Evolutionary conservation across 2,888 invertebrate species (phyloP), one percentile per base, ranked within the genome.

Genomic region (Leucophora obtusa): DNA sequence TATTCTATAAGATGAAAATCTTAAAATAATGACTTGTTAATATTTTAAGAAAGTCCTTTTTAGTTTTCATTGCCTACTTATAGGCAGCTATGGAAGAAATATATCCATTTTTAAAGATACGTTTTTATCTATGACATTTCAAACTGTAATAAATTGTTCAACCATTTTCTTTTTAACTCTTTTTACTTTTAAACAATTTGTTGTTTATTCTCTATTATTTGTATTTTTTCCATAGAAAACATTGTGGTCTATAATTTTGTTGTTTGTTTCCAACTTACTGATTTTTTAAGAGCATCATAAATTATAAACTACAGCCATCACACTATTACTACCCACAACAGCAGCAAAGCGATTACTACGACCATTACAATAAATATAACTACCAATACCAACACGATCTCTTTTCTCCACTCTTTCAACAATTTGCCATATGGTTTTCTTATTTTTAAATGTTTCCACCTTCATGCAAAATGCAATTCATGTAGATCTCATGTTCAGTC

Each of bases 261-360:
- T 73, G 65, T 59, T 69, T 73, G 65, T 59, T 69, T 73, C 56
- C 72, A 77, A 59, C 56, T 70, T 77, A 77, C 73, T 73, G 76
- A 81, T 77, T 79, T 75, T 73, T 77, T 66, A 73, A 81, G 73
- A 77, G 70, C 70, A 81, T 81, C 81, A 77, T 81, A 81, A 81
- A 81, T 81, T 81, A 77, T 73, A 65, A 73, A 77, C 73, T 60
- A 70, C 59, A 54, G 66, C 10, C 47, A 50, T 47, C 43, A 47
- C 43, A 47, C 43, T 47, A 47, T 47, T n/a, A n/a, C 43, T 47
- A 47, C 6, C 58, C 28, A 28, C 28, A 28, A 4, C 21, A 21
- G 4, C 21, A 21, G 4, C 21, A 21, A 21, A 28, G 70, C 68
- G 54, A 69, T 63, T n/a, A 51, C 17, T 70, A 15, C 33, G 38